Base-by-base conservation (phyloP, 2,113 vertebrate species). In the Narcine bancroftii region DNA sequence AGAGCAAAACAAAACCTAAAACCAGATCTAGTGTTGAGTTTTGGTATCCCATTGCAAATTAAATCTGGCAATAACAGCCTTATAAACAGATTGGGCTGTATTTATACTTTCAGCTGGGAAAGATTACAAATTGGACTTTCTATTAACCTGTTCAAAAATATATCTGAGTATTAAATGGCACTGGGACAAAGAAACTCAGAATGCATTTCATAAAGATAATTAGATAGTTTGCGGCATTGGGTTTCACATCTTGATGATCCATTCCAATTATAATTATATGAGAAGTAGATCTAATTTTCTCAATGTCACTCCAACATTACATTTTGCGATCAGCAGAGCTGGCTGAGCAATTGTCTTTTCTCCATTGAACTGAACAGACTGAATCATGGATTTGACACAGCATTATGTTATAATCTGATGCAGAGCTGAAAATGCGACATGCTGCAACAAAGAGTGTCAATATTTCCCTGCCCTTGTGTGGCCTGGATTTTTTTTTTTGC, bases 251-350 rank as follows among this genome's bases (percentile, higher is more conserved):
- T 96, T 95, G 95, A 92, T 96, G 95, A 94, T 96, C 94, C 94
- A 94, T 95, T 94, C 95, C 96, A 96, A 97, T 97, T 96, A 97
- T 96, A 96, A 96, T 95, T 96, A 95, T 95, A 95, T 96, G 96
- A 97, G 96, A 96, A 96, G 96, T 95, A 96, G 96, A 96, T 96
- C 95, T 95, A 96, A 97, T 96, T 97, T 96, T 95, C 96, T 96
- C 96, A 97, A 95, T 97, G 96, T 96, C 96, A 96, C 93, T 95
- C 94, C 95, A 96, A 94, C 96, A 97, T 96, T 96, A 96, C 95
- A 96, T 96, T 96, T 95, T 92, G 93, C 94, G 94, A 94, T 93
- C 95, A 96, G 96, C 93, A 92, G 93, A 93, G 92, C 94, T 94
- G 95, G 96, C 95, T 97, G 96, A 94, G 95, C 96, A 95, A 96